Evolutionary conservation across 2,113 vertebrate species (phyloP).

Genomic region (Sinocyclocheilus anshuiensis): DNA sequence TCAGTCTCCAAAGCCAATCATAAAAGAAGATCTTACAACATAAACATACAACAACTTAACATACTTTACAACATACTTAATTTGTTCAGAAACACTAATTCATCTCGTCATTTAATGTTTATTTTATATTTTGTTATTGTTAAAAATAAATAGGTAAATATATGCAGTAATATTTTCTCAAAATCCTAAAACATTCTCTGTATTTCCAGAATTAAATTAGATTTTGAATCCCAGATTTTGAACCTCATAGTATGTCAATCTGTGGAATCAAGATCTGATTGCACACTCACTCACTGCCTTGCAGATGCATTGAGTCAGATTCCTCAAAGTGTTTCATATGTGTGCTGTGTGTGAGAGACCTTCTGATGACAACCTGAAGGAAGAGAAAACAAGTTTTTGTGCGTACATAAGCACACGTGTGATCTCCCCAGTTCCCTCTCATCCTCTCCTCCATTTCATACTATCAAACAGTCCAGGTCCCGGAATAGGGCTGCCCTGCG

Average conservation of each 20-base stretch:
- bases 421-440: slow-evolving; percentile 61
- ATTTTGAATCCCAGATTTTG: neutral
- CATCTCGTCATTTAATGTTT: too few species aligned
- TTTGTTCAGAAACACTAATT: too few species aligned
- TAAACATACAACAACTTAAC: too few species aligned
- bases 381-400: slow-evolving; percentile 44
- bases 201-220: neutral
- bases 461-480: slow-evolving; percentile 77
- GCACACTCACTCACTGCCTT: slow-evolving; percentile 34
- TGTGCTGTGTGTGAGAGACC: slow-evolving; percentile 87
- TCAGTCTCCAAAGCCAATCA: neutral
- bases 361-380: slow-evolving; percentile 87
- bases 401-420: slow-evolving; percentile 34
- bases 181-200: too few species aligned
- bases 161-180: neutral
- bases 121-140: too few species aligned
- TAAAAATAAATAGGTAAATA: too few species aligned
- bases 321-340: slow-evolving; percentile 67
- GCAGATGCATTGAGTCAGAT: slow-evolving; percentile 5
- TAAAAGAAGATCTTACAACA: neutral
- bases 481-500: slow-evolving; percentile 76
- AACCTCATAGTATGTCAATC: neutral
- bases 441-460: slow-evolving; percentile 83
- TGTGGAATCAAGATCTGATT: neutral
- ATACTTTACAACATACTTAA: too few species aligned